Evolutionary conservation across 37 sponge, comb jelly and placozoan genomes (phyloP).

Genomic region (Petrosia ficiformis): DNA sequence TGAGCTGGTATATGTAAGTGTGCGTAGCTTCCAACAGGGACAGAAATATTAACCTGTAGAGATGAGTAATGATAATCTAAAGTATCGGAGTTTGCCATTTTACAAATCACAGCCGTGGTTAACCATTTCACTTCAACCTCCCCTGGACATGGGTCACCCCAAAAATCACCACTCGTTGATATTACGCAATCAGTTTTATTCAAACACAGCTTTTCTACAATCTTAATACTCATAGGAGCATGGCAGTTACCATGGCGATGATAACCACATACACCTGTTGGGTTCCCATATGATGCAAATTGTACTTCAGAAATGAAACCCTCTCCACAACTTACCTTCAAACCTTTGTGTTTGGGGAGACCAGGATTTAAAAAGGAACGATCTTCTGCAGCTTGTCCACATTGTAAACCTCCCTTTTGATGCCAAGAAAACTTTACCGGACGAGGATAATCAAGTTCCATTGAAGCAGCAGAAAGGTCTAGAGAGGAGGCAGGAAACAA

Average conservation of each 20-base stretch:
- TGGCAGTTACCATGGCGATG: constrained; percentile 27
- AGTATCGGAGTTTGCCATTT: background rate
- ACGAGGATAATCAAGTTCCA: constrained; percentile 30
- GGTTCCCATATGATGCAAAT: constrained; percentile 45
- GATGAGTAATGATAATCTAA: constrained; percentile 15
- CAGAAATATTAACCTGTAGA: constrained; percentile 8
- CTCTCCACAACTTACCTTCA: constrained; percentile 21
- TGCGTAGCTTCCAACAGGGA: constrained; percentile 32
- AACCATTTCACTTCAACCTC: constrained; percentile 14
- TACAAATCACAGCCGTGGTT: constrained; percentile 20
- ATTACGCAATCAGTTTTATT: constrained; percentile 12
- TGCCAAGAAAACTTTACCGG: constrained; percentile 43
- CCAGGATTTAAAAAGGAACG: constrained; percentile 10
- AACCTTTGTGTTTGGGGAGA: no score
- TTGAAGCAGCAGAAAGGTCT: constrained; percentile 32
- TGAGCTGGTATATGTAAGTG: constrained; percentile 30
- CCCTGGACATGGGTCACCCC: constrained; percentile 28
- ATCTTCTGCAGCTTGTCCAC: constrained; percentile 44
- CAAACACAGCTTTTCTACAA: constrained; percentile 31
- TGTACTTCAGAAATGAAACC: constrained; percentile 14
- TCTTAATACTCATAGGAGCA: background rate
- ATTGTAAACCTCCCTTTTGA: constrained; percentile 33
- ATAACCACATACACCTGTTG: constrained; percentile 30
- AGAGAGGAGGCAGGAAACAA: constrained; percentile 37
- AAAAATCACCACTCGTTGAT: constrained; percentile 23